These are phyloP conservation scores for Cyanocitta stelleri DNA, from an alignment of 2,113 vertebrate species.

Conservation along the genomic window DNA sequence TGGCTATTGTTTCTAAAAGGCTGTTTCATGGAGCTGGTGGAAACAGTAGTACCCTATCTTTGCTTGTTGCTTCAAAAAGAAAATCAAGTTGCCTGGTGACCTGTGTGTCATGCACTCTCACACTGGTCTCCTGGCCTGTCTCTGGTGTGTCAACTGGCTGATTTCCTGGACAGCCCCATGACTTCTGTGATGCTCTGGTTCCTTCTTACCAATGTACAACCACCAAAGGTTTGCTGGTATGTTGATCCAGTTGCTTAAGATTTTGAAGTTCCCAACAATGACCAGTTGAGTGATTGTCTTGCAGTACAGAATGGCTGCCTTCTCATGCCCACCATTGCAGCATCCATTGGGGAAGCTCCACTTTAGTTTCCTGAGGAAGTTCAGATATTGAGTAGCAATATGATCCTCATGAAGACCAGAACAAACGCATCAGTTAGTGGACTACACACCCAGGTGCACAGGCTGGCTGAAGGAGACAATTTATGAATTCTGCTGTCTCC, in stretches of 20 bases:
- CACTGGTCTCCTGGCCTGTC: background rate
- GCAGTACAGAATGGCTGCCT: fast-evolving
- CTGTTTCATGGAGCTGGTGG: background rate
- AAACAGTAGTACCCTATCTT: background rate
- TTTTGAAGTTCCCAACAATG: background rate
- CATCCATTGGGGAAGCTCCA: background rate
- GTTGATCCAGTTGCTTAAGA: background rate
- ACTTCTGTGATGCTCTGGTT: background rate
- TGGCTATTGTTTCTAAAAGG: background rate
- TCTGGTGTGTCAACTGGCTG: background rate
- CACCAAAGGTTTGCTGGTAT: background rate
- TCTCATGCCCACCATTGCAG: background rate
- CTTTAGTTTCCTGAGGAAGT: background rate
- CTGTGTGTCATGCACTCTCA: background rate
- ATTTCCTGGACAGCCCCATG: background rate
- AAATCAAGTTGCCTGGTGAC: background rate
- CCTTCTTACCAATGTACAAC: background rate
- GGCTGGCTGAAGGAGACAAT: background rate
- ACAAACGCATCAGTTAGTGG: background rate
- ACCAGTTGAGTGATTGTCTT: background rate
- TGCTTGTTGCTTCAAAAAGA: background rate
- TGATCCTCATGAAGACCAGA: background rate
- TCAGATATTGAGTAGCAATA: background rate
- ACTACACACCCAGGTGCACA: background rate
- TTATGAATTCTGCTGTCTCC: background rate